Base-by-base conservation (phyloP, 2,113 vertebrate species). In the Amblyopsis rosae region DNA sequence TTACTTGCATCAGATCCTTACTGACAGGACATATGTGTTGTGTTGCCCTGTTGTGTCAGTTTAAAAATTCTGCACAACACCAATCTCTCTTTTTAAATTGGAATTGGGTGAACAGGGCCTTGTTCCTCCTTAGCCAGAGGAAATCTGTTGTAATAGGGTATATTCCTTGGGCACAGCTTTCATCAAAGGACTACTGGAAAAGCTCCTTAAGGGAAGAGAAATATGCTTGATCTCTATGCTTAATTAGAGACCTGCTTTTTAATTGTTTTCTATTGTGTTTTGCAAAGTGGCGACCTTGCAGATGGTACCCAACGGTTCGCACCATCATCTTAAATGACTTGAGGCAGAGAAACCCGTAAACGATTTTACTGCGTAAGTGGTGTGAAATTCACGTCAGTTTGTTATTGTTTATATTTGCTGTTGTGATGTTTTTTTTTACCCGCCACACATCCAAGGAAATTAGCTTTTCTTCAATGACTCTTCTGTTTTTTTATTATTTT, bases 141-240 rank as follows among this genome's bases (percentile, higher is more conserved):
- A 72, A n/a, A 9, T 12, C 41, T 50, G 69, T 48, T 58, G 41
- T 17, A 11, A 41, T 49, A 19, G 60, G 58, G 48, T 73, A 59
- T 62, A 1, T 4, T 75, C 81, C 79, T 10, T 7, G 17, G 82
- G 87, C 82, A 11, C 41, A 11, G 79, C 89, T 88, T 84, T 89
- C 80, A 90, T 89, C 78, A 70, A 13, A 32, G 69, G 60, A 69
- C 62, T 45, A 6, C 12, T 79, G 59, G 62, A 41, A 61, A 68
- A 41, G 17, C 16, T 67, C 77, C 86, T 79, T 35, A n/a, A 56
- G 80, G 87, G 62, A 16, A 75, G 6, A 70, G 53, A 65, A 48
- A 66, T 71, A 3, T 45, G 77, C 75, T 77, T 76, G 81, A 84
- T 83, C 79, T 85, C 62, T 53, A 46, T 41, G 50, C 61, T 75